Evolutionary conservation across 2,888 invertebrate genomes (phyloP).

Genomic region (Melipona beecheii): DNA sequence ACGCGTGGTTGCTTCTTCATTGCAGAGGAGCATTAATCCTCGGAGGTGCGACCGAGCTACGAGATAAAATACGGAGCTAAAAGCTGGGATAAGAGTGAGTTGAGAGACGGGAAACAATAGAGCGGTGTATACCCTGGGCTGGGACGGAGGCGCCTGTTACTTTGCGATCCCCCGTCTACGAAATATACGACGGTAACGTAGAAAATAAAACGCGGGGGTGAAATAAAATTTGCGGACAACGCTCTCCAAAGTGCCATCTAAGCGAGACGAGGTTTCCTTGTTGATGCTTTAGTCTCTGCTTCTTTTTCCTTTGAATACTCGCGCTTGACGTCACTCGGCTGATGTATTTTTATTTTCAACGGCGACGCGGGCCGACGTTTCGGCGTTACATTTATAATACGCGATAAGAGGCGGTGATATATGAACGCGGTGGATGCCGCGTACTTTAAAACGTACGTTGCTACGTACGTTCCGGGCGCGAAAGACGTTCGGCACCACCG

Average conservation of each 20-base stretch:
- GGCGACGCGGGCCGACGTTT: background rate
- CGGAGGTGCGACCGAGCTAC: background rate
- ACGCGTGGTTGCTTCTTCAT: background rate
- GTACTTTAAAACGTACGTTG: background rate
- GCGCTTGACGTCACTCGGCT: background rate
- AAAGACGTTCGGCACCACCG: background rate
- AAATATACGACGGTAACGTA: background rate
- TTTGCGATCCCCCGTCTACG: background rate
- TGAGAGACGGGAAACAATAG: background rate
- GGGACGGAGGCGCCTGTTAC: background rate
- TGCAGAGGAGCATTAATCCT: background rate
- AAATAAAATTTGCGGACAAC: conserved; percentile 6
- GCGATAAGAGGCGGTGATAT: conserved; percentile 5
- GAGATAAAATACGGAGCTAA: background rate
- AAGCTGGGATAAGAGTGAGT: background rate
- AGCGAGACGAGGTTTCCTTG: background rate
- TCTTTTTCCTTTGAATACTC: background rate
- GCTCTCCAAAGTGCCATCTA: conserved; percentile 1
- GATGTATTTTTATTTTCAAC: conserved; percentile 10
- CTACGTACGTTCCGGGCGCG: too few relatives aligned
- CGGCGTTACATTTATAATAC: background rate
- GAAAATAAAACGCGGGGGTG: background rate
- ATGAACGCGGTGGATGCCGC: background rate
- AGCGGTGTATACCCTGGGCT: background rate
- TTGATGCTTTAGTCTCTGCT: background rate